Base-by-base conservation (phyloP, 1,140 invertebrate genomes). In the Drosophila parvula region DNA sequence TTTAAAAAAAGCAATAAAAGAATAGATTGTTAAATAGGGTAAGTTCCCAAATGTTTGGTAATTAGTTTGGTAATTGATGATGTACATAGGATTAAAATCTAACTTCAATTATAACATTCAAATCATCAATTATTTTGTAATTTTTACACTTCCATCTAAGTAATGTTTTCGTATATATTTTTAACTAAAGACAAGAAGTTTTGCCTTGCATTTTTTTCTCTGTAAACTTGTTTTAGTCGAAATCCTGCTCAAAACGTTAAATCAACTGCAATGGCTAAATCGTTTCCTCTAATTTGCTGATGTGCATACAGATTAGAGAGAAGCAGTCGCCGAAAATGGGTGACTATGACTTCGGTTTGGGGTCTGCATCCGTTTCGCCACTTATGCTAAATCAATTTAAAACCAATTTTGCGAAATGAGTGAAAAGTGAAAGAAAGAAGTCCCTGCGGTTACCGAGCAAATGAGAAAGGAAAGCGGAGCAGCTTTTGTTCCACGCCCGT, bases 381-480 rank as follows among this genome's bases (percentile, higher is more conserved):
- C 84, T 89, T 81, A 89, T 89, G 81, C 70, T 89, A 89, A 89
- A 89, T 89, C 84, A 89, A 89, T 89, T 89, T 89, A 89, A 89
- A 89, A 89, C 81, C 85, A 89, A 89, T 89, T 89, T 89, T 79
- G 70, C 67, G 56, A 62, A 76, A 76, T 76, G 73, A 76, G 61
- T 77, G 62, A 76, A 68, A 67, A 68, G 74, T 76, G 55, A 55
- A 36, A 43, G 62, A 68, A 51, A 50, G 22, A 51, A 68, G 55
- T 71, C 59, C 62, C 70, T 82, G 83, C 50, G 79, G 79, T 59
- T 79, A 53, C 53, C 34, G 32, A 69, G 76, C 76, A 88, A 88
- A 89, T 89, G 79, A 85, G 78, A 61, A 68, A 55, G 27, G 70
- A 36, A 78, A 70, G 40, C 58, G 50, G 34, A 48, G 58, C 67